Percentiles rank a stretch among this genome's conserved stretches.
phyloP scores from a whole-genome alignment of 2,888 invertebrate genomes.

The Heliconius ismenius region DNA sequence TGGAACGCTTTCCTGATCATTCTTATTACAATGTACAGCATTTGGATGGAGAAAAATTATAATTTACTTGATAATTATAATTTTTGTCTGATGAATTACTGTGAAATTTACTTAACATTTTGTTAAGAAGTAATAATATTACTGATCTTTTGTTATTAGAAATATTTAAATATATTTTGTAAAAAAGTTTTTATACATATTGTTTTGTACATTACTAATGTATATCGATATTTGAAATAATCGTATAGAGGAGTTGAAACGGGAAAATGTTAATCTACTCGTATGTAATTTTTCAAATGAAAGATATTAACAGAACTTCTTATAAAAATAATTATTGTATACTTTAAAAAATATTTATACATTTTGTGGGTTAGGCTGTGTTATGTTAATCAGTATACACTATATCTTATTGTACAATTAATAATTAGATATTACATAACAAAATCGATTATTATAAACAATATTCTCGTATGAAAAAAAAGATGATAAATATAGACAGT shows the following conservation, averaged over 20 bases:
- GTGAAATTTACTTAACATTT: too few species aligned
- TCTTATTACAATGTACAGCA: constrained; percentile 94
- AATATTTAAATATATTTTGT: not conserved
- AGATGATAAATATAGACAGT: not conserved
- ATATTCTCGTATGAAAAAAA: not conserved
- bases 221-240: not conserved
- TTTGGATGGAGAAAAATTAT: constrained; percentile 90
- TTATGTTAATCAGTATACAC: not conserved
- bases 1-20: constrained; percentile 95
- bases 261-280: not conserved
- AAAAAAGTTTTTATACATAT: not conserved
- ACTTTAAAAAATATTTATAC: not conserved
- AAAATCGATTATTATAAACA: not conserved
- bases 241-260: not conserved
- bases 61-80: constrained; percentile 28
- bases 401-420: constrained; percentile 2
- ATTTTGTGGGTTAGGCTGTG: constrained; percentile 9
- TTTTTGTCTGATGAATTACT: too few species aligned
- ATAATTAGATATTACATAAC: not conserved
- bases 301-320: not conserved
- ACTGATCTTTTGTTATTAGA: not conserved
- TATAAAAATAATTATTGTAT: not conserved
- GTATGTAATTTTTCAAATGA: not conserved
- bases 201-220: not conserved
- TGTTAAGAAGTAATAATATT: not conserved